Conservation (phyloP, 2,888 invertebrate species). For the Alloplasta piceator region DNA sequence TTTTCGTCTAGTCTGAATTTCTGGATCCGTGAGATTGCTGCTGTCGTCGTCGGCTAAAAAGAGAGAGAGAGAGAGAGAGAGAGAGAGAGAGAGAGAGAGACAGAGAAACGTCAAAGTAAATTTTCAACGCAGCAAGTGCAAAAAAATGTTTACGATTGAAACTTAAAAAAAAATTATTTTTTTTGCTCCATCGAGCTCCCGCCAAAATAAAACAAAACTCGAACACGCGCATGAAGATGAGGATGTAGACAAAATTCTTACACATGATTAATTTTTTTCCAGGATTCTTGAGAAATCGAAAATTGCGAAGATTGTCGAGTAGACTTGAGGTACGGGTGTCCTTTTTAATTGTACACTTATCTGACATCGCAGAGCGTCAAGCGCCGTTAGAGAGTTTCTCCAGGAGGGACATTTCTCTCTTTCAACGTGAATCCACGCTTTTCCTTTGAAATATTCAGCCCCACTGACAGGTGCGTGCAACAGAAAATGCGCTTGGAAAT, state of each 20-base stretch:
- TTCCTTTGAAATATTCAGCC: background rate
- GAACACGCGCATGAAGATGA: background rate
- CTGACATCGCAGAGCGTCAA: conserved; percentile 76
- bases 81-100: too few relatives aligned
- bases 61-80: too few relatives aligned
- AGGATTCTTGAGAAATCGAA: conserved; percentile 88
- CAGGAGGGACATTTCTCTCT: conserved; percentile 61
- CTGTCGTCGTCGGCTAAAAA: conserved; percentile 82
- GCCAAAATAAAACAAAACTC: conserved; percentile 7
- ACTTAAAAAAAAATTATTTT: background rate
- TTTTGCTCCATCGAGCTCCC: background rate
- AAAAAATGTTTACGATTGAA: background rate
- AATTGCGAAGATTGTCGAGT: conserved; percentile 87
- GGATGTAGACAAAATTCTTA: conserved; percentile 65
- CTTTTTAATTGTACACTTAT: conserved; percentile 79
- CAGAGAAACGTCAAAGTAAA: conserved; percentile 14
- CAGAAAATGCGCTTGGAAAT: conserved; percentile 34
- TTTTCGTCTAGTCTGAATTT: conserved; percentile 75
- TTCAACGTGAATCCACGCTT: background rate
- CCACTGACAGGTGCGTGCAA: conserved; percentile 8
- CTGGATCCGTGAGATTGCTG: conserved; percentile 75
- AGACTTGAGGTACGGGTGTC: conserved; percentile 85
- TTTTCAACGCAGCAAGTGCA: background rate
- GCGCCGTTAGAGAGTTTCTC: conserved; percentile 54
- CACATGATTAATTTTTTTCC: conserved; percentile 76